These are phyloP conservation scores for Cydia amplana DNA, from an alignment of 1,140 invertebrate species.

Conservation along the genomic window DNA sequence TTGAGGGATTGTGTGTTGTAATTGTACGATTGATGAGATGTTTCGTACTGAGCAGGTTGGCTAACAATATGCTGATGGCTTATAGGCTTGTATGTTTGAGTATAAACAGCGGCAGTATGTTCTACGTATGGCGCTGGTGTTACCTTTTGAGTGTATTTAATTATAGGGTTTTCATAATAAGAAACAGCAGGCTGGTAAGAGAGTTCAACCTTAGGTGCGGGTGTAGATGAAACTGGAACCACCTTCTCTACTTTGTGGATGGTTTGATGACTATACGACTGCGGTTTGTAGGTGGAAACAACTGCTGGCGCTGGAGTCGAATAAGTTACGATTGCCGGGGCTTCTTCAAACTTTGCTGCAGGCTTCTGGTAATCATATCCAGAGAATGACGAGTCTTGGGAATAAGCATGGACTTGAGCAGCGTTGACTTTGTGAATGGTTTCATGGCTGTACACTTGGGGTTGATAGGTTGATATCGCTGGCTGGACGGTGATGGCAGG, in stretches of 20 bases:
- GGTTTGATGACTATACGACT: slow-evolving; percentile 58
- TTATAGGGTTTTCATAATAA: slow-evolving; percentile 68
- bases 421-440: slow-evolving; percentile 29
- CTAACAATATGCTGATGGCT: slow-evolving; percentile 47
- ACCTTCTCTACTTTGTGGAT: slow-evolving; percentile 54
- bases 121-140: slow-evolving; percentile 59
- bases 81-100: slow-evolving; percentile 58
- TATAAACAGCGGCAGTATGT: slow-evolving; percentile 59
- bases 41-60: slow-evolving; percentile 51
- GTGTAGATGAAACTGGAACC: slow-evolving; percentile 60
- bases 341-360: slow-evolving; percentile 38
- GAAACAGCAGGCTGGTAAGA: slow-evolving; percentile 61
- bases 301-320: slow-evolving; percentile 47
- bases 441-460: slow-evolving; percentile 29
- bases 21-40: slow-evolving; percentile 43
- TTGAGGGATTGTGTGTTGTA: slow-evolving; percentile 46
- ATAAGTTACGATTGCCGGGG: slow-evolving; percentile 32
- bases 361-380: slow-evolving; percentile 46
- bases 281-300: slow-evolving; percentile 49
- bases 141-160: slow-evolving; percentile 64
- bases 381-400: slow-evolving; percentile 17
- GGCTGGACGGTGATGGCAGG: slow-evolving; percentile 26
- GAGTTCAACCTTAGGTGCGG: slow-evolving; percentile 52
- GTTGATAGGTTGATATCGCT: slow-evolving; percentile 32
- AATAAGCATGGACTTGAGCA: slow-evolving; percentile 16